phyloP scores from a whole-genome alignment of 2,888 invertebrate species.

The Tachina fera region DNA sequence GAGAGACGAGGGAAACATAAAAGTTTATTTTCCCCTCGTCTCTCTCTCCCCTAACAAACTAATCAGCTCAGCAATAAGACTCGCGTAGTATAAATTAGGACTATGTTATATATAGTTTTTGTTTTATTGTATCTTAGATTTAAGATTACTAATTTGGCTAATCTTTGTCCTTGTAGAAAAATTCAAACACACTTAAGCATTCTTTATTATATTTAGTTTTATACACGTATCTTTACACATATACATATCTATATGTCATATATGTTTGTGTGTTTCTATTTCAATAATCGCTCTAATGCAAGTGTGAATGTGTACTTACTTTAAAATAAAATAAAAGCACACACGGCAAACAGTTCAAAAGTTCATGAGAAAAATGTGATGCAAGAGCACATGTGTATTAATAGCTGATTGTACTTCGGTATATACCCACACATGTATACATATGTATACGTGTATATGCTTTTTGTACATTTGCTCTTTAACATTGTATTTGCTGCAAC shows the following conservation, averaged over 20 bases:
- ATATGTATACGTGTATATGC: not conserved
- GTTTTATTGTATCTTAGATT: not conserved
- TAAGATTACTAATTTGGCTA: not conserved
- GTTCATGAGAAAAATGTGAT: slow-evolving; percentile 45
- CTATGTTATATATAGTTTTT: not conserved
- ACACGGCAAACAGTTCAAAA: slow-evolving; percentile 52
- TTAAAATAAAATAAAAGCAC: not conserved
- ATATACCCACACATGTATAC: not conserved
- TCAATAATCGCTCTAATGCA: slow-evolving; percentile 2
- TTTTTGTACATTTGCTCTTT: slow-evolving; percentile 43
- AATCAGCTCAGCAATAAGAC: no score
- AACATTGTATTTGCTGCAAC: slow-evolving; percentile 34
- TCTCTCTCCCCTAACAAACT: no score
- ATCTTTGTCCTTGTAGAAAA: slow-evolving; percentile 6
- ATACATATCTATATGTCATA: not conserved
- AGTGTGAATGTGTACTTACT: slow-evolving; percentile 27
- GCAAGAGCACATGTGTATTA: not conserved
- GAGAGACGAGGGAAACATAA: no score
- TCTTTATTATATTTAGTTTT: not conserved
- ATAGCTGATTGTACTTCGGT: not conserved
- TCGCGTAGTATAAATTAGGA: no score
- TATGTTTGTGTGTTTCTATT: not conserved
- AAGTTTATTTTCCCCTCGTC: no score
- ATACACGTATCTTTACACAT: not conserved
- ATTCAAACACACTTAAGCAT: not conserved